Percentiles rank a stretch among this genome's conserved stretches.
Evolutionary conservation across 53 echinoderm and acorn worm genomes (phyloP).

Genomic region (Temnopleurus reevesii): DNA sequence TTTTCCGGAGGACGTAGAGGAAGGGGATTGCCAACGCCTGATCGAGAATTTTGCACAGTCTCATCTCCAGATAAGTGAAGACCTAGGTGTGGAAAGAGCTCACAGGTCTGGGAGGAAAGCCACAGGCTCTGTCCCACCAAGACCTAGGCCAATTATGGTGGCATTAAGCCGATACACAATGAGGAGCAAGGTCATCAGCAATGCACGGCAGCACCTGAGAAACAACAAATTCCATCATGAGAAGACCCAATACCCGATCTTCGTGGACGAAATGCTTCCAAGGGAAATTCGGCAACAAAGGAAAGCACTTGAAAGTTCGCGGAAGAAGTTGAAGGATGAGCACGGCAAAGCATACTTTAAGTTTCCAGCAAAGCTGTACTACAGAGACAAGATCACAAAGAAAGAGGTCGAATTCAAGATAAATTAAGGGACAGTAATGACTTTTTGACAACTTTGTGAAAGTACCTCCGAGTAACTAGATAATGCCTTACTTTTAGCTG

Average conservation of each 20-base stretch:
- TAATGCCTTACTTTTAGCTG: too few species aligned
- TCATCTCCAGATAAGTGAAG: neutral
- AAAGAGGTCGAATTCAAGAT: neutral
- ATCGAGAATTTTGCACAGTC: neutral
- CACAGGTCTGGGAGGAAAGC: neutral
- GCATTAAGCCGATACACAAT: neutral
- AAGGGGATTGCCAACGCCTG: conserved; percentile 5
- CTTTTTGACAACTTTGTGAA: too few species aligned
- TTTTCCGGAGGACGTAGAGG: conserved; percentile 16
- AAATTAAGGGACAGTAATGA: too few species aligned
- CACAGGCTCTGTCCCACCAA: too few species aligned
- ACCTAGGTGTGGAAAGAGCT: conserved; percentile 1
- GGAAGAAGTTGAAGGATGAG: conserved; percentile 3
- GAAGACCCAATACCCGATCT: neutral
- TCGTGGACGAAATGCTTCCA: neutral
- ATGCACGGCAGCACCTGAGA: neutral
- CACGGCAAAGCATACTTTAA: conserved; percentile 3
- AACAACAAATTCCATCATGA: neutral
- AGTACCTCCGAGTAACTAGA: too few species aligned
- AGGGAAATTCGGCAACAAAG: neutral
- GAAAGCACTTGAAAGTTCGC: neutral
- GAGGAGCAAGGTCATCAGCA: neutral
- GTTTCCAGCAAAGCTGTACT: neutral
- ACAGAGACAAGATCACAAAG: conserved; percentile 8
- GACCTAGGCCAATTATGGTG: conserved; percentile 9